phyloP scores from a whole-genome alignment of 2,113 vertebrate species.

The Bufo bufo region DNA sequence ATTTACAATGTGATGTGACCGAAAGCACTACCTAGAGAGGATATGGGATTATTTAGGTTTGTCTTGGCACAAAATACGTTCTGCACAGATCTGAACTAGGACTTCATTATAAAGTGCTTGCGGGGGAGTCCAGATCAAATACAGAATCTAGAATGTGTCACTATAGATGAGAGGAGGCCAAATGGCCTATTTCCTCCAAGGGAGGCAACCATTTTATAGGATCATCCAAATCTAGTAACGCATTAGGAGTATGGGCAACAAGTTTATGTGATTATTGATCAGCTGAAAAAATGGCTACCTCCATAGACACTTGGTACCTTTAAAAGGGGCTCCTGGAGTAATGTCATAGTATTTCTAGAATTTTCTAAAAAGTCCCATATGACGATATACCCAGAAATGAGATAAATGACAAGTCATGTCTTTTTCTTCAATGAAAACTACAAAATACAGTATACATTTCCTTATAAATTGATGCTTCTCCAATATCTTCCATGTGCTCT shows the following conservation, averaged over 20 bases:
- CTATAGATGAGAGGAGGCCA: not conserved
- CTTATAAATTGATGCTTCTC: conserved; percentile 17
- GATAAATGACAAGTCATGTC: conserved; percentile 57
- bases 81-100: not conserved
- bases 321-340: not conserved
- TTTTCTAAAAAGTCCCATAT: not conserved
- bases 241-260: not conserved
- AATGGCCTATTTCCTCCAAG: not conserved
- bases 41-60: not conserved
- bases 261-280: not conserved
- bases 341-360: not conserved
- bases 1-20: not conserved
- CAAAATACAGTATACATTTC: not conserved
- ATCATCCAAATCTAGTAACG: not conserved
- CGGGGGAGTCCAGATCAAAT: not conserved
- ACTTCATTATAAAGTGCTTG: conserved; percentile 3
- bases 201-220: not conserved
- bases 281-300: not conserved
- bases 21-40: not conserved
- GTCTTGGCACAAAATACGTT: not conserved
- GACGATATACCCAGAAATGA: not conserved
- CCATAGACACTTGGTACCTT: not conserved
- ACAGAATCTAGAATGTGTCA: not conserved
- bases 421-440: conserved; percentile 9
- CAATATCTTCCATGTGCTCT: conserved; percentile 1